Conservation (phyloP, 2,113 vertebrate genomes). For the Oncorhynchus tshawytscha region DNA sequence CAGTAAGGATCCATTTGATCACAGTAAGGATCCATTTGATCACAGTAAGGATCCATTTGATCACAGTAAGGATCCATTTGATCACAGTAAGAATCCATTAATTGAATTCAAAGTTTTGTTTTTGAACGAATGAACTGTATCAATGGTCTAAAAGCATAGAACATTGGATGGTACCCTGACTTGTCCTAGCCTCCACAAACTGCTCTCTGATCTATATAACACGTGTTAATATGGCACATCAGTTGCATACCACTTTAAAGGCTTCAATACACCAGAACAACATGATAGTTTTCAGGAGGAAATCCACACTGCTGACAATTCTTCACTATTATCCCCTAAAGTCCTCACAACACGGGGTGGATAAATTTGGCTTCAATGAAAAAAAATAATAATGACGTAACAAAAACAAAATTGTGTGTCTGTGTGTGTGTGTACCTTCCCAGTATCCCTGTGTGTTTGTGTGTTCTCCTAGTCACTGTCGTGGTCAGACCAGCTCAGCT, state of each 20-base stretch:
- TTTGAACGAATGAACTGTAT: conserved; percentile 56
- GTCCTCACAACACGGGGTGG: too few relatives aligned
- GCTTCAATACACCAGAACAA: conserved; percentile 51
- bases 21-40: conserved; percentile 55
- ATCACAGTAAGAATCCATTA: conserved; percentile 57
- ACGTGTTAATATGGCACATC: conserved; percentile 54
- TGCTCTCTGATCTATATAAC: conserved; percentile 47
- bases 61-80: conserved; percentile 7
- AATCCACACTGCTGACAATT: too few relatives aligned
- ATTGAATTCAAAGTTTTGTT: conserved; percentile 51
- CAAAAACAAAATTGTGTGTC: too few relatives aligned
- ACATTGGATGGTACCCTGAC: neutral
- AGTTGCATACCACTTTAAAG: conserved; percentile 45
- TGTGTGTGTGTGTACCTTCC: too few relatives aligned
- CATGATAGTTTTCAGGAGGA: too few relatives aligned
- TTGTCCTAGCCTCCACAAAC: conserved; percentile 33
- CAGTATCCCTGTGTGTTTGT: neutral
- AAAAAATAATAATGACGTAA: too few relatives aligned
- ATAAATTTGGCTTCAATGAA: too few relatives aligned
- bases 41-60: conserved; percentile 62
- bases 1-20: too few relatives aligned
- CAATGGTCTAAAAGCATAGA: conserved; percentile 54
- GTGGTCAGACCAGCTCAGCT: conserved; percentile 90
- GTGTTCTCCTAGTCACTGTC: conserved; percentile 74
- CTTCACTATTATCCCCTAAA: too few relatives aligned